phyloP scores from a whole-genome alignment of 64 coral and sea anemone genomes.

The Stylophora pistillata region DNA sequence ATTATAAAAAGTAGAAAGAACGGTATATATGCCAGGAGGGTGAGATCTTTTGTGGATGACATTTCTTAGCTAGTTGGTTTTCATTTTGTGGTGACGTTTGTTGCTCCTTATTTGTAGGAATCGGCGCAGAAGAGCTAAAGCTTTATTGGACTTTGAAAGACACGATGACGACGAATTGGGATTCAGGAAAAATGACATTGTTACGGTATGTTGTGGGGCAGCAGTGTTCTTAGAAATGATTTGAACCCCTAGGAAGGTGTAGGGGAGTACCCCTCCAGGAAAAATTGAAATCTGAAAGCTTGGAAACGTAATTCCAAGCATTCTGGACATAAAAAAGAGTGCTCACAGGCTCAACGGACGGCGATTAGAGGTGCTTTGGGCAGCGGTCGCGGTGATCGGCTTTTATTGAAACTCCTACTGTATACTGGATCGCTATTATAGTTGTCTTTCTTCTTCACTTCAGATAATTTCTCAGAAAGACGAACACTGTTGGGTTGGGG shows the following conservation, averaged over 20 bases:
- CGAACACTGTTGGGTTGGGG: conserved; percentile 98
- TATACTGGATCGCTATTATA: not conserved
- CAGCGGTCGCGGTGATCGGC: too few species aligned
- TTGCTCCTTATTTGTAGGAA: conserved; percentile 51
- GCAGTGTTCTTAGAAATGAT: not conserved
- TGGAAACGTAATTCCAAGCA: too few species aligned
- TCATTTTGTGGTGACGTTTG: not conserved
- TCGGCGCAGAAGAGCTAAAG: conserved; percentile 93
- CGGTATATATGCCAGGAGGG: not conserved
- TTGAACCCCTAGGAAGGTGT: too few species aligned
- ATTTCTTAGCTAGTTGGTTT: too few species aligned
- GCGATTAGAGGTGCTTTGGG: too few species aligned
- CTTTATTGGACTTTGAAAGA: conserved; percentile 96
- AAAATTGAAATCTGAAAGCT: too few species aligned
- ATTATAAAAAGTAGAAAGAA: too few species aligned
- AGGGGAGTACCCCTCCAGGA: too few species aligned
- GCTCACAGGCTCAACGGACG: too few species aligned
- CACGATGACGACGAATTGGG: conserved; percentile 98
- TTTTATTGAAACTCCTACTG: too few species aligned
- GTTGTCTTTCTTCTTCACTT: conserved; percentile 4
- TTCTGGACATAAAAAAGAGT: too few species aligned
- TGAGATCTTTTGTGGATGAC: not conserved
- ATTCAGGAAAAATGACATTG: conserved; percentile 98
- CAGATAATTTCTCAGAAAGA: conserved; percentile 99
- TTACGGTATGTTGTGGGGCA: conserved; percentile 49